Base-by-base conservation (phyloP, 2,113 vertebrate species). In the Clarias gariepinus region DNA sequence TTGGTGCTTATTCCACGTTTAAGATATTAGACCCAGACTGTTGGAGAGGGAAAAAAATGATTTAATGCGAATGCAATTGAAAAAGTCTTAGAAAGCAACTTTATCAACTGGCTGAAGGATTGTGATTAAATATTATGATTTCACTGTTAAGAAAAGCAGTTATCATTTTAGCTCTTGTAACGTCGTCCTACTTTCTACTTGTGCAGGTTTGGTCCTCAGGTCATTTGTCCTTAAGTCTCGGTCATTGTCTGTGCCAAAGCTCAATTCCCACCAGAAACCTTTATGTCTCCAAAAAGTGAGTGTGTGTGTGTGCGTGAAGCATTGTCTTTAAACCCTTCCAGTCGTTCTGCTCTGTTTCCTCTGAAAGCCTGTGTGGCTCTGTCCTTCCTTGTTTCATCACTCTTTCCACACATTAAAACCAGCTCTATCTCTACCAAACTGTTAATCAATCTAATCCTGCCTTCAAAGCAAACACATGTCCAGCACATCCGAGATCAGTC, bases 261-360 rank as follows among this genome's bases (percentile, higher is more conserved):
- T 52, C 64, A 68, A 41, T 41, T 69, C 84, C 57, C 86, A 80
- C 41, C 83, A 86, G 87, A 89, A 63, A 76, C 80, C 30, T 47
- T 82, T 82, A 86, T 53, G 82, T 87, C 47, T 47, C 68, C 36
- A 61, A 87, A 47, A 58, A 84, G 47, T 86, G 79, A 80, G 61
- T 83, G 87, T 76, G 57, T 85, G 21, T 80, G 53, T 83, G 87
- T 76, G 57, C 79, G 21, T 68, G 76, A 36, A 57, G 30, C 82
- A 81, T 55, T 57, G 76, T 61, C 86, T 80, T 52, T n/a, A 30
- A 82, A 36, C 63, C 57, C 41, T 82, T 87, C 30, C 11, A 80
- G 80, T 81, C 66, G 71, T 86, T 86, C 86, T 89, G 86, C 86
- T 85, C 71, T 69, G 76, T 53, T 86, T 82, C 88, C 87, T 85